phyloP scores from a whole-genome alignment of 35 echinoderm and acorn worm genomes.

The Heliocidaris tuberculata region DNA sequence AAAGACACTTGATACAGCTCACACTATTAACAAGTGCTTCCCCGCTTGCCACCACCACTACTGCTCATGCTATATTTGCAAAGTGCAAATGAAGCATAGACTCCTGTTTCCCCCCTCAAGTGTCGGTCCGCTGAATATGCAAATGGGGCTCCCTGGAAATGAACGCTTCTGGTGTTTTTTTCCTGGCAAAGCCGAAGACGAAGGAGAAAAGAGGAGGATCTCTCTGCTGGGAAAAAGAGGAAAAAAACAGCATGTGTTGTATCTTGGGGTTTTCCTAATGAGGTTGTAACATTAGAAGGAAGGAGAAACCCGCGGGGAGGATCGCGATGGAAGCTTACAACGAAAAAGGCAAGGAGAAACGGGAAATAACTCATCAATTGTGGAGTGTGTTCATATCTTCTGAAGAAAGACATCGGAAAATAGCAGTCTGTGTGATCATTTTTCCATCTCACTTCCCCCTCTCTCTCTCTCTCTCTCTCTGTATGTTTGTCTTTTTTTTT shows the following conservation, averaged over 20 bases:
- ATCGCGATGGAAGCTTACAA: background rate
- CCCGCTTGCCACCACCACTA: background rate
- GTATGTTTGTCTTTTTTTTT: too few relatives aligned
- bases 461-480: too few relatives aligned
- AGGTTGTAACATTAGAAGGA: background rate
- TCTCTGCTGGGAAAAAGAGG: background rate
- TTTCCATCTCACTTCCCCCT: background rate
- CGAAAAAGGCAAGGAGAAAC: background rate
- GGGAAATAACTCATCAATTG: background rate
- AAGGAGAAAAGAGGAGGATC: background rate
- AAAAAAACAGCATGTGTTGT: background rate
- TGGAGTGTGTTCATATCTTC: constrained; percentile 9
- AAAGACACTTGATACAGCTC: constrained; percentile 1
- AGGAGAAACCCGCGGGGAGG: background rate
- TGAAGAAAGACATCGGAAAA: background rate
- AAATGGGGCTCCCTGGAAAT: background rate
- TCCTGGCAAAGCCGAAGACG: background rate
- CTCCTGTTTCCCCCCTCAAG: constrained; percentile 13
- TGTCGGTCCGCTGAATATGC: background rate
- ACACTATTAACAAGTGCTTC: background rate
- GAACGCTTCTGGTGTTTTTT: background rate
- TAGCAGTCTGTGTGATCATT: too few relatives aligned
- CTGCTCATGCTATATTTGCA: background rate
- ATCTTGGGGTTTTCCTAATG: background rate
- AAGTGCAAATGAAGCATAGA: background rate